Evolutionary conservation across 2,113 vertebrate species (phyloP).

Genomic region (Siphamia tubifer): DNA sequence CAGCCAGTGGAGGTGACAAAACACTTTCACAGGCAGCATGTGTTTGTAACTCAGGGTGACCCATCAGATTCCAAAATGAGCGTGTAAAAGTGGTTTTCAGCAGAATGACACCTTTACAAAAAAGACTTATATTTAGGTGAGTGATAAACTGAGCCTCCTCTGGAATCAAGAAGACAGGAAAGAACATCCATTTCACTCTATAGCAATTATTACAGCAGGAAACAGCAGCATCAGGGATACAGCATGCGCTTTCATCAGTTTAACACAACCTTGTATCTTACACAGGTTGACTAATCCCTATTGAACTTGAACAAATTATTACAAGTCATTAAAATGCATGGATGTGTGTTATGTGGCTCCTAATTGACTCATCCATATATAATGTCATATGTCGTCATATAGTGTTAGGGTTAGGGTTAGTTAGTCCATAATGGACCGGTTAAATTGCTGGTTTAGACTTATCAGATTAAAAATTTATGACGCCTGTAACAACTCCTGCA

Average conservation of each 20-base stretch:
- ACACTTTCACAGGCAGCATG: too few relatives aligned
- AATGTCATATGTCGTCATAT: constrained; percentile 20
- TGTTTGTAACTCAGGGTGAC: too few relatives aligned
- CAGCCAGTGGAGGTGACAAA: too few relatives aligned
- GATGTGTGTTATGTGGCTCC: background rate
- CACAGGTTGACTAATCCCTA: constrained; percentile 1
- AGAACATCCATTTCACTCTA: constrained; percentile 22
- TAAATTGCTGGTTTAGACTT: constrained; percentile 8
- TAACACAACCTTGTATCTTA: background rate
- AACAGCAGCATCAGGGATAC: constrained; percentile 13
- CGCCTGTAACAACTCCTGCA: background rate
- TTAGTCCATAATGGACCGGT: background rate
- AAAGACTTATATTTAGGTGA: constrained; percentile 28
- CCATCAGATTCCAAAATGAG: too few relatives aligned
- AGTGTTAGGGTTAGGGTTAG: too few relatives aligned
- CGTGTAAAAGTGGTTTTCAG: too few relatives aligned
- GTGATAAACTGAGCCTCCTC: constrained; percentile 18
- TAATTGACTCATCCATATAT: constrained; percentile 20
- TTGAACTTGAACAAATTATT: constrained; percentile 1
- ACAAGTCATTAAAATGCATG: constrained; percentile 26
- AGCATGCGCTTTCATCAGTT: background rate
- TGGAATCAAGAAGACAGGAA: constrained; percentile 28
- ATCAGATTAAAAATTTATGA: constrained; percentile 22
- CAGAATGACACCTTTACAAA: too few relatives aligned
- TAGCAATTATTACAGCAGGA: constrained; percentile 39